Conservation (phyloP, 2,888 invertebrate genomes). For the Drosophila ustulata region DNA sequence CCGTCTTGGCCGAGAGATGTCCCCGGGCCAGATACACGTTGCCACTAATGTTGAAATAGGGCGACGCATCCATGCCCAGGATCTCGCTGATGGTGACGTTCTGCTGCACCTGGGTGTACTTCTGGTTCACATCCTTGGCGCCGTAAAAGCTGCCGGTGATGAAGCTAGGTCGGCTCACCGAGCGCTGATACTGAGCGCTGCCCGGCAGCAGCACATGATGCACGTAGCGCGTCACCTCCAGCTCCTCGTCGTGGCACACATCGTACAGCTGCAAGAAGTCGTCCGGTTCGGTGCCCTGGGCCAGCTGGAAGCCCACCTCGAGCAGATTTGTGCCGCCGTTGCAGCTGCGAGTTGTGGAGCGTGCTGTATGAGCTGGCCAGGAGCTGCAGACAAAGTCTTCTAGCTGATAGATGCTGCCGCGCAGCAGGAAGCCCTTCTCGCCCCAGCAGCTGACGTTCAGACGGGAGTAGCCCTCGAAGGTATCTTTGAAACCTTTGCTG, state of each 20-base stretch:
- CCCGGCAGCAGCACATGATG: slow-evolving; percentile 83
- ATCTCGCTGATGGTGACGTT: slow-evolving; percentile 81
- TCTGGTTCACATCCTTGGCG: slow-evolving; percentile 76
- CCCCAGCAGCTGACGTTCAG: slow-evolving; percentile 77
- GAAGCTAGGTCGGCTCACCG: slow-evolving; percentile 82
- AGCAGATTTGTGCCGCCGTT: slow-evolving; percentile 77
- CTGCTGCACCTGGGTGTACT: slow-evolving; percentile 83
- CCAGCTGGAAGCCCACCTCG: slow-evolving; percentile 83
- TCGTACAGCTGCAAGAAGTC: slow-evolving; percentile 83
- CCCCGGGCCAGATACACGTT: slow-evolving; percentile 85
- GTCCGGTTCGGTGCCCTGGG: slow-evolving; percentile 15
- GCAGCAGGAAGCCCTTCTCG: slow-evolving; percentile 65
- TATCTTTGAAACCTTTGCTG: slow-evolving; percentile 42
- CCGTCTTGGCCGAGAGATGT: slow-evolving; percentile 86
- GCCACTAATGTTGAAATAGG: slow-evolving; percentile 67
- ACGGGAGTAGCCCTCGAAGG: slow-evolving; percentile 54
- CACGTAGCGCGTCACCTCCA: slow-evolving; percentile 83
- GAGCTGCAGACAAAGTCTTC: slow-evolving; percentile 80
- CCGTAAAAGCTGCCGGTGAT: slow-evolving; percentile 82
- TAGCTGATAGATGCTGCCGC: slow-evolving; percentile 73
- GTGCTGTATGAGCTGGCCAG: slow-evolving; percentile 76
- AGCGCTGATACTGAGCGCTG: slow-evolving; percentile 84
- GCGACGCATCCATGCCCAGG: slow-evolving; percentile 79
- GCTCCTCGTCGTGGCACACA: slow-evolving; percentile 84
- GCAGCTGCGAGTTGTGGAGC: slow-evolving; percentile 76